These are phyloP conservation scores for Pipistrellus kuhlii DNA, from an alignment of 2,797 vertebrate genomes.

Conservation along the genomic window DNA sequence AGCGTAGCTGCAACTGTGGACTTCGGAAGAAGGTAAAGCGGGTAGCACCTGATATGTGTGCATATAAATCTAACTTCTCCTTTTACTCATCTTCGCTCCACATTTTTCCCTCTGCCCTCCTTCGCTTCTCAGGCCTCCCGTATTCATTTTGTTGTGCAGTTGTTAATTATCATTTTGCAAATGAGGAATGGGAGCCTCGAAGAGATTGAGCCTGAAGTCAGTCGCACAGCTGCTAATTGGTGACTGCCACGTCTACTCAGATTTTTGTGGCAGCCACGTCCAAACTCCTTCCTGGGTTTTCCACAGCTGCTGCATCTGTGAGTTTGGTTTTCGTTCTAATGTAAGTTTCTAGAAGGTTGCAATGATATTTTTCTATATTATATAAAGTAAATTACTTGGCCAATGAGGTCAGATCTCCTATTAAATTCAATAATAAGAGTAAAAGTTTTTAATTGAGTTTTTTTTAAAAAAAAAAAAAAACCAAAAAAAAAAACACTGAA, in stretches of 20 bases:
- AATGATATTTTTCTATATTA: slow-evolving; percentile 13
- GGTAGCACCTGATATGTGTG: background rate
- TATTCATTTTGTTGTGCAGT: background rate
- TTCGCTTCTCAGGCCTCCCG: background rate
- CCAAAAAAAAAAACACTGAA: too few species aligned
- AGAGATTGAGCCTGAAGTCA: background rate
- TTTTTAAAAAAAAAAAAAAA: background rate
- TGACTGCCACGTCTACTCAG: background rate
- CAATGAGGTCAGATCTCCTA: background rate
- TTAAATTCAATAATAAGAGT: slow-evolving; percentile 46
- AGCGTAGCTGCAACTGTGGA: background rate
- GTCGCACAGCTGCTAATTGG: background rate
- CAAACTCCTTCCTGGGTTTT: background rate
- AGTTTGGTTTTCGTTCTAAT: slow-evolving; percentile 8
- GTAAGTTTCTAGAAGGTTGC: background rate
- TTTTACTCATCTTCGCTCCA: background rate
- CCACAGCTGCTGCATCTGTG: background rate
- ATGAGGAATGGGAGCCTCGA: background rate
- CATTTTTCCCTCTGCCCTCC: background rate
- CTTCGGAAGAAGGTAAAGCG: background rate
- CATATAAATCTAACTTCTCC: background rate
- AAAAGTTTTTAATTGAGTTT: background rate
- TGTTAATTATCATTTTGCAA: slow-evolving; percentile 10
- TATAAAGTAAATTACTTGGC: background rate
- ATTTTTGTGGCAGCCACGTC: background rate